phyloP scores from a whole-genome alignment of 2,113 vertebrate genomes.

The Anseranas semipalmata region DNA sequence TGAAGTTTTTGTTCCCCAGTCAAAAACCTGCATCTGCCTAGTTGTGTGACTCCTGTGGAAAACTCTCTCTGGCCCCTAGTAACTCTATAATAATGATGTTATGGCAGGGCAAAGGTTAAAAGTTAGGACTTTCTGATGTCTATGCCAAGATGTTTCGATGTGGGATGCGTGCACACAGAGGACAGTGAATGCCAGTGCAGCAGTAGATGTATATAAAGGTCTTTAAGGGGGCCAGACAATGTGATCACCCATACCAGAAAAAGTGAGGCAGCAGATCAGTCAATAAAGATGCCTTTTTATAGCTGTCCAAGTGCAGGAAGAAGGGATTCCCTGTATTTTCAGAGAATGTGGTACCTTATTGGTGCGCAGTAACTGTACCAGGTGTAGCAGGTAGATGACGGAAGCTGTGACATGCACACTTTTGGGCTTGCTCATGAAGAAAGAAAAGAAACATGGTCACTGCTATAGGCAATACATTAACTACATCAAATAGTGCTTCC shows the following conservation, averaged over 20 bases:
- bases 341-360: not conserved
- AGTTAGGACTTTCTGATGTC: not conserved
- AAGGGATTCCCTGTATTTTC: not conserved
- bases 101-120: not conserved
- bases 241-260: too few species aligned
- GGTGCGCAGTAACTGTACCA: not conserved
- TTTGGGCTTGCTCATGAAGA: not conserved
- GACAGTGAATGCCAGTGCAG: not conserved
- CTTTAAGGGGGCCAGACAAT: not conserved
- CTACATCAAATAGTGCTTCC: not conserved
- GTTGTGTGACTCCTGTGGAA: not conserved
- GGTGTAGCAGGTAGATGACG: not conserved
- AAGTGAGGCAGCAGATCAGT: not conserved
- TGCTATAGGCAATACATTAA: not conserved
- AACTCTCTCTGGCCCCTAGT: not conserved
- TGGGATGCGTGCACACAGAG: not conserved
- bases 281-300: not conserved
- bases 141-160: not conserved
- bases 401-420: not conserved
- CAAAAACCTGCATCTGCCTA: not conserved
- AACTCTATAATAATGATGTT: rapidly evolving
- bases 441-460: not conserved
- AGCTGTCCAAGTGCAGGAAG: not conserved
- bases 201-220: not conserved
- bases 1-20: not conserved